Evolutionary conservation across 2,888 invertebrate species (phyloP).

Genomic region (Hoplodrina ambigua): DNA sequence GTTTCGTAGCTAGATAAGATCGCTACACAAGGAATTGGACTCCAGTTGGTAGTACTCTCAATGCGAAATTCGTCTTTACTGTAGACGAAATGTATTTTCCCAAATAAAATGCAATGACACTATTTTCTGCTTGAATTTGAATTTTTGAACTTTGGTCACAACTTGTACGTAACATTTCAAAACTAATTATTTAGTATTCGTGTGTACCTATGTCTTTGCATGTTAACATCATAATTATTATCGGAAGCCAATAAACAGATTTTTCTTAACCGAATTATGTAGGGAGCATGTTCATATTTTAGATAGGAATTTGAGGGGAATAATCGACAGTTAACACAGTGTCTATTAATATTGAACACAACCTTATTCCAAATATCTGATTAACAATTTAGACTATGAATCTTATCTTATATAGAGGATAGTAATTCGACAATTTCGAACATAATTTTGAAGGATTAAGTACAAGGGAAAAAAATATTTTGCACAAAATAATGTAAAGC

Average conservation of each 20-base stretch:
- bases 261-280: not conserved
- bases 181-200: constrained; percentile 19
- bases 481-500: constrained; percentile 6
- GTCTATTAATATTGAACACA: not conserved
- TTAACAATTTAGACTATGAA: not conserved
- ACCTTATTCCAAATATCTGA: not conserved
- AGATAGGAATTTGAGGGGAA: constrained; percentile 12
- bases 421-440: not conserved
- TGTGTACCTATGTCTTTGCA: constrained; percentile 2
- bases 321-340: not conserved
- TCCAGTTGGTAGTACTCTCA: constrained; percentile 54
- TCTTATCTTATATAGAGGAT: not conserved
- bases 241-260: constrained; percentile 19
- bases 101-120: constrained; percentile 44
- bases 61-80: constrained; percentile 45
- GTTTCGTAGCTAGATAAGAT: constrained; percentile 71
- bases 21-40: constrained; percentile 63
- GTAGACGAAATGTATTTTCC: constrained; percentile 40
- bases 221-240: constrained; percentile 8
- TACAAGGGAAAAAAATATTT: not conserved
- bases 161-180: constrained; percentile 8
- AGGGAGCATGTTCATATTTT: not conserved
- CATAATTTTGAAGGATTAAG: not conserved
- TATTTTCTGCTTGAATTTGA: constrained; percentile 26
- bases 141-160: constrained; percentile 34